Base-by-base conservation (phyloP, 1,140 invertebrate species). In the Lamellibrachia luymesi region DNA sequence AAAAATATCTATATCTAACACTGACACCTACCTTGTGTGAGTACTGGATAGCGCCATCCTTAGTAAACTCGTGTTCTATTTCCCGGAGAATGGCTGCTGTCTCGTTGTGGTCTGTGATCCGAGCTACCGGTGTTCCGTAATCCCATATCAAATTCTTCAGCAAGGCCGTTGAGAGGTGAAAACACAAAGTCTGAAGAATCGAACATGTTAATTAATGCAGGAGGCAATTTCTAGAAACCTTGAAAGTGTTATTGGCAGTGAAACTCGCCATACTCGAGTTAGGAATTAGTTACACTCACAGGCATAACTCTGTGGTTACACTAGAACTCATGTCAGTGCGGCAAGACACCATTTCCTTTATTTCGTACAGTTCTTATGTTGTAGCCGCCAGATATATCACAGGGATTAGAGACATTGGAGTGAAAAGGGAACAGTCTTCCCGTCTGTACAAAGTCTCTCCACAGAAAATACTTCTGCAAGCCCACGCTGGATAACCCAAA, bases 1-100 rank as follows among this genome's bases (percentile, higher is more conserved):
- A 38, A 38, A 38, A 90, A 90, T 90, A 90, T 27, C 17, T 22
- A 90, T 91, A 6, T 38, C 5, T 91, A 27, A 2, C 91, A 49
- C 51, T 49, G 25, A 22, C 8, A 51, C 5, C 10, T 94, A 97
- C 97, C 95, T 97, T 95, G 94, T 97, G 97, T 90, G 94, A 95
- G 94, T 97, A 97, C 91, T 97, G 95, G 7, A 96, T 95, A 38
- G 38, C 38, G 38, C 38, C 38, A 1, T 38, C 38, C 94, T 96
- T 96, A 5, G 96, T 95, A 94, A 97, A 96, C 94, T 96, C 96
- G 93, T 95, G 91, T 92, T 96, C 95, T 92, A 97, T 97, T 93
- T 96, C 96, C n/a, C 95, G 94, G 4, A 96, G 93, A 91, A 97
- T 95, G 91, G 94, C 49, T 38, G 93, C 92, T 90, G 95, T 96